phyloP scores from a whole-genome alignment of 92 coral and sea anemone genomes.

The Porites divaricata region DNA sequence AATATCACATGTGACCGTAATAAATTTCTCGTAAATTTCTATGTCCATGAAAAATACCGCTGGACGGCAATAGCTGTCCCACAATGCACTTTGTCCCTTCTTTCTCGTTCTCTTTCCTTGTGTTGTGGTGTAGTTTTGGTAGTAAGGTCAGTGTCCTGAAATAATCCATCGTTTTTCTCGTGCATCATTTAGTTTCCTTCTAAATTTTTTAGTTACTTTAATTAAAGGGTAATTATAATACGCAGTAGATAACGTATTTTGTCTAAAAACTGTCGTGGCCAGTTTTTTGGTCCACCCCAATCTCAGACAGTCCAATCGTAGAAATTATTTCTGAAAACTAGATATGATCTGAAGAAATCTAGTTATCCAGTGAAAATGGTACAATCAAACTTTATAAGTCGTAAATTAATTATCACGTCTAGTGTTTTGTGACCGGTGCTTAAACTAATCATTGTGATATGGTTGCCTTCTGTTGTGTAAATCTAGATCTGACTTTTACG shows the following conservation, averaged over 20 bases:
- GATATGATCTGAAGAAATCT: no score
- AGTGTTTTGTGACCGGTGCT: no score
- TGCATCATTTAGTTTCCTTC: slow-evolving; percentile 46
- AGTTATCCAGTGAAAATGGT: no score
- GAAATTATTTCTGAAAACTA: neutral
- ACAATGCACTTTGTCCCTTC: slow-evolving; percentile 60
- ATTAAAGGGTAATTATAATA: neutral
- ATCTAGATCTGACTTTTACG: no score
- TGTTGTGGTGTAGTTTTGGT: slow-evolving; percentile 72
- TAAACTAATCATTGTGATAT: no score
- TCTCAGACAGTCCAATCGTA: neutral
- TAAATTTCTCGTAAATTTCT: neutral
- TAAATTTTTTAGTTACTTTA: neutral
- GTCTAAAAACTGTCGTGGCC: neutral
- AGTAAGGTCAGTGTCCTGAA: slow-evolving; percentile 71
- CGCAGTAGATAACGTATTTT: neutral
- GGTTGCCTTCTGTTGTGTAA: no score
- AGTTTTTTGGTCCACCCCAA: neutral
- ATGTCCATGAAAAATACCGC: slow-evolving; percentile 17
- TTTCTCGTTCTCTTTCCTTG: slow-evolving; percentile 86
- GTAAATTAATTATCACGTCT: no score
- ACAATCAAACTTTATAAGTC: no score
- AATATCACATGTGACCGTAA: slow-evolving; percentile 15
- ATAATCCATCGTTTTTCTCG: slow-evolving; percentile 50
- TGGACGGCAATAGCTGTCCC: slow-evolving; percentile 56